These are phyloP conservation scores for Nematolebias whitei DNA, from an alignment of 2,113 vertebrate genomes.

Conservation along the genomic window DNA sequence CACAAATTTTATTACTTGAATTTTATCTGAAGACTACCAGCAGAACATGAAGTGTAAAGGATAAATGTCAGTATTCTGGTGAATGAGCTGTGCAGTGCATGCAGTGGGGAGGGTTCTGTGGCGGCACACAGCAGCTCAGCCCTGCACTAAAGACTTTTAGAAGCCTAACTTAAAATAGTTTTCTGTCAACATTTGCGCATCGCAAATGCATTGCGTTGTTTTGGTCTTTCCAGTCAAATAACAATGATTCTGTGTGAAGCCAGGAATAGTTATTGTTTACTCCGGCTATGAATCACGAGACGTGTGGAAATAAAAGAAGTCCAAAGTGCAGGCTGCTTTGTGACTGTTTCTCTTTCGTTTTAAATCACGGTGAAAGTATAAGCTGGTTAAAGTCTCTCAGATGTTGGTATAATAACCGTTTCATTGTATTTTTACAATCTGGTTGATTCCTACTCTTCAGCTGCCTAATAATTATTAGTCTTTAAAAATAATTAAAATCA, in stretches of 20 bases:
- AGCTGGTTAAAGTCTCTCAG: not conserved
- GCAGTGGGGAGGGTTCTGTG: no score
- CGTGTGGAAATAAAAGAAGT: conserved; percentile 11
- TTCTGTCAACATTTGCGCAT: conserved; percentile 37
- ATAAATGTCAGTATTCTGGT: no score
- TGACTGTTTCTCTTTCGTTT: not conserved
- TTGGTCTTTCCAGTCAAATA: conserved; percentile 18
- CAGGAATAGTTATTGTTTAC: conserved; percentile 43
- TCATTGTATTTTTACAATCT: no score
- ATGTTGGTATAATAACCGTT: no score
- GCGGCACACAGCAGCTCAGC: not conserved
- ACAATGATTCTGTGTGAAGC: conserved; percentile 18
- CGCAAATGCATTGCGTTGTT: not conserved
- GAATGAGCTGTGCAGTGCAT: no score
- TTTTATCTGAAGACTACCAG: no score
- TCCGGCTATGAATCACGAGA: conserved; percentile 31
- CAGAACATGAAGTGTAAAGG: no score
- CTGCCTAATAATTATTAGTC: not conserved
- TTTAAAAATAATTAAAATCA: not conserved
- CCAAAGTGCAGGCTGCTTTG: conserved; percentile 33
- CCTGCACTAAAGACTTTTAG: not conserved
- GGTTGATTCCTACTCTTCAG: no score
- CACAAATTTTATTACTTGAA: no score
- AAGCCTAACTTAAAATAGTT: conserved; percentile 9
- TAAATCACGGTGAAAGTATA: conserved; percentile 20